A percentile compares a stretch with the other conserved stretches of the same genome.
phyloP scores from a whole-genome alignment of 2,113 vertebrate genomes.

The Junco hyemalis region DNA sequence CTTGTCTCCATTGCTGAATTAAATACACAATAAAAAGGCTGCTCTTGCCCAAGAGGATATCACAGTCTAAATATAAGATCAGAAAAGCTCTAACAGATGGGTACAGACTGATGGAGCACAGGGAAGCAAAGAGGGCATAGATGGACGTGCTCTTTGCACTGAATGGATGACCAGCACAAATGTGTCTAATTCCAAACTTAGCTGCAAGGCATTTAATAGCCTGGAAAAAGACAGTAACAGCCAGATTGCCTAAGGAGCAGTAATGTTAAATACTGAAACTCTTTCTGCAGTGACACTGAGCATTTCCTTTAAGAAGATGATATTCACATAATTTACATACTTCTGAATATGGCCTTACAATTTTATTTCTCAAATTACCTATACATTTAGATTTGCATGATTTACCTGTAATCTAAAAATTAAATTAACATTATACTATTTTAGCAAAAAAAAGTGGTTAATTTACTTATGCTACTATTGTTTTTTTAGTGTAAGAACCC shows the following conservation, averaged over 20 bases:
- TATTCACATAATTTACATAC: not conserved
- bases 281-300: not conserved
- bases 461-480: not conserved
- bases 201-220: not conserved
- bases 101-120: not conserved
- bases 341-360: not conserved
- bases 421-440: not conserved
- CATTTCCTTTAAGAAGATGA: not conserved
- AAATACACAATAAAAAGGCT: not conserved
- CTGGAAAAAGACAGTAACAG: not conserved
- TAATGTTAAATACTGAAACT: not conserved
- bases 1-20: not conserved
- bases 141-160: not conserved
- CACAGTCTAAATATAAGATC: not conserved
- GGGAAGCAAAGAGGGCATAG: not conserved
- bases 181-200: not conserved
- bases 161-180: not conserved
- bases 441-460: not conserved
- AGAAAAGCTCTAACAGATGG: not conserved
- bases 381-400: not conserved
- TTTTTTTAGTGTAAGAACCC: not conserved
- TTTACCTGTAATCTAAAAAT: not conserved
- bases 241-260: not conserved
- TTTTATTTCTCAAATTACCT: not conserved
- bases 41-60: not conserved